Base-by-base conservation (phyloP, 2,888 invertebrate genomes). In the Brachypalpus laphriformis region DNA sequence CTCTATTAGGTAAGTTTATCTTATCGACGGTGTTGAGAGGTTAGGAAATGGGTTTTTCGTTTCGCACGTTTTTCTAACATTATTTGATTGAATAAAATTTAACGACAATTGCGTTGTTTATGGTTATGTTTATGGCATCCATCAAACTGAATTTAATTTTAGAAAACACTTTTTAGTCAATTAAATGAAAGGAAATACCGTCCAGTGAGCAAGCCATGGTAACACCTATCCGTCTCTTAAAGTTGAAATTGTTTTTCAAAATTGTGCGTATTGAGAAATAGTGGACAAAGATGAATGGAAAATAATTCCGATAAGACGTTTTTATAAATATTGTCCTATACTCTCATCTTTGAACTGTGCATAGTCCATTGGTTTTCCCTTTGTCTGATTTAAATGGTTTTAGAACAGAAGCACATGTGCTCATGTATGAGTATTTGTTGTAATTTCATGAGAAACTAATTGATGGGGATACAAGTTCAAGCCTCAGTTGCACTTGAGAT, bases 11-110 rank as follows among this genome's bases (percentile, higher is more conserved):
- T 47, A 16, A 34, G 20, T 40, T 66, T 54, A 68, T 68, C 68
- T 68, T 54, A 68, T 68, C 68, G 25, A n/a, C 1, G 54, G 22
- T 28, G 42, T 61, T 42, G 3, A 22, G 5, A 42, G 42, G 9
- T 14, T 14, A n/a, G 31, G 9, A 9, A 47, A 47, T n/a, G 22
- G 22, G 16, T 6, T n/a, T 7, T 20, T 22, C 18, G 28, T 61
- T 42, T 42, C 11, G 34, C 20, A 16, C 20, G 22, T 34, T 37
- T 28, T n/a, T n/a, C n/a, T 54, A 31, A 14, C n/a, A 8, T 16
- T 31, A 8, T 34, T n/a, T n/a, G n/a, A n/a, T n/a, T n/a, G n/a
- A 14, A 18, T 18, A 51, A 54, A 2, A 28, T 11, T 54, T 28
- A 28, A 16, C 1, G 14, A 14, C 7, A 28, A 8, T 31, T 28